Base-by-base conservation (phyloP, 1,140 invertebrate species). In the Lasioglossum baleicum region DNA sequence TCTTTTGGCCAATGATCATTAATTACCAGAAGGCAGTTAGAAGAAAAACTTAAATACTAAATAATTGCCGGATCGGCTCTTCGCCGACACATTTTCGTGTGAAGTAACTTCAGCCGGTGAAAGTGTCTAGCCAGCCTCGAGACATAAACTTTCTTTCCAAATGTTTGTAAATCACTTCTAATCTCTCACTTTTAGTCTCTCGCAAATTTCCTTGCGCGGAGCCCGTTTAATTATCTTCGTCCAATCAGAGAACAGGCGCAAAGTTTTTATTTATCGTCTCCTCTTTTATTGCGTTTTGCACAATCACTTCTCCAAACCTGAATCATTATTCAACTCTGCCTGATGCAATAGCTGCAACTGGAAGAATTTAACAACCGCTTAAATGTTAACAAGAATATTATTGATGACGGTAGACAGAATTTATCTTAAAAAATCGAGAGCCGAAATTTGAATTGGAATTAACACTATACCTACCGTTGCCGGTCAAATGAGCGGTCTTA, bases 81-180 rank as follows among this genome's bases (percentile, higher is more conserved):
- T 20, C 35, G 35, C 44, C 35, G 40, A 22, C 40, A 44, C 40
- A 44, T 40, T 44, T 44, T 44, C 64, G 7, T 13, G n/a, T 66
- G 20, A 44, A 2, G 40, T 40, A 66, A 44, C 10, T 17, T 42
- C 35, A 20, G 7, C 35, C 0, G n/a, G 64, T 44, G 64, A 66
- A 66, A 66, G 64, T 44, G 64, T 66, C 64, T 40, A 20, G 64
- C 2, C 20, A 10, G 64, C 20, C 64, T 44, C 20, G 20, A 66
- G 64, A 22, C 64, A 22, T 44, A 22, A 66, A 66, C 35, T 66
- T 66, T 66, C 64, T 44, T 66, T 5, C 20, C 7, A 66, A 66
- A 66, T 66, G 35, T 66, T 20, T 44, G 56, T 58, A 58, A 58
- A 58, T 58, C 56, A 58, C 56, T 58, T 7, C 20, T 56, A 56